Conservation (phyloP, 2,797 vertebrate genomes). For the Helostoma temminkii region DNA sequence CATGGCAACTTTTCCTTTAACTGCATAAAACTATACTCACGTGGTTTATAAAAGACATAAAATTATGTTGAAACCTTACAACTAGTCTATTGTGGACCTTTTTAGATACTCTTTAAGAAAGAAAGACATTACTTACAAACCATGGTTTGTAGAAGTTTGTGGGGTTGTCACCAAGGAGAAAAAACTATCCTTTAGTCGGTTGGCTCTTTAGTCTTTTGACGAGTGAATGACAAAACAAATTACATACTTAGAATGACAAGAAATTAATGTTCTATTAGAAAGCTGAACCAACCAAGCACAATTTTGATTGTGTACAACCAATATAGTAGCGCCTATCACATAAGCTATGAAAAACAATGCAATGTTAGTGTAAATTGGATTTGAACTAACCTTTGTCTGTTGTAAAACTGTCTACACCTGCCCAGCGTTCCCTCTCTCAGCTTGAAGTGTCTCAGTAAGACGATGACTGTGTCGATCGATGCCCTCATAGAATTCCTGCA, state of each 20-base stretch:
- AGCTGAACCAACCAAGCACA: not conserved
- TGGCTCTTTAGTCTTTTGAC: slow-evolving; percentile 9
- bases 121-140: not conserved
- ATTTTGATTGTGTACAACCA: not conserved
- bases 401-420: slow-evolving; percentile 3
- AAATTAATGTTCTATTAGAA: not conserved
- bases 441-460: not conserved
- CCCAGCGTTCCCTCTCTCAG: slow-evolving; percentile 10
- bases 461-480: slow-evolving; percentile 10
- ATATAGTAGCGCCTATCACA: not conserved
- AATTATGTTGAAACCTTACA: too few species aligned
- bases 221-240: not conserved
- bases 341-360: not conserved
- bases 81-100: too few species aligned
- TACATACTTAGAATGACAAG: not conserved
- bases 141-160: not conserved
- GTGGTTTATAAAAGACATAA: too few species aligned
- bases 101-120: too few species aligned
- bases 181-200: not conserved
- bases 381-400: not conserved
- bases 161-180: not conserved
- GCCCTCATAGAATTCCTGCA: slow-evolving; percentile 5
- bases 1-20: too few species aligned
- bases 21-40: too few species aligned
- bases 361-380: not conserved